Conservation (phyloP, 2,113 vertebrate genomes). For the Calyptomena viridis region DNA sequence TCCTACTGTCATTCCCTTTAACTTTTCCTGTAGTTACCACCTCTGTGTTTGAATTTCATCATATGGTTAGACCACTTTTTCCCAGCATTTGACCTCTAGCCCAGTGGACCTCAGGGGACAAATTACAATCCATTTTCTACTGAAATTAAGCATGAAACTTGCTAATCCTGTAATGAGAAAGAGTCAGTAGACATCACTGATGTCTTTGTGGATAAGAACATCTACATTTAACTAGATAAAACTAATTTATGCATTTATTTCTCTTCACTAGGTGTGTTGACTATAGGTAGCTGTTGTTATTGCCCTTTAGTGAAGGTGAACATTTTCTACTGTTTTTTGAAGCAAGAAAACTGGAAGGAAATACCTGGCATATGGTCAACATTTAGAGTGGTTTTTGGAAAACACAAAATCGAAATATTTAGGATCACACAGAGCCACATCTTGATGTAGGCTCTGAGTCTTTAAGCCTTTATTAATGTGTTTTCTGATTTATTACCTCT, state of each 20-base stretch:
- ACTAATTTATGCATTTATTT: background rate
- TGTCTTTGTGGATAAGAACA: background rate
- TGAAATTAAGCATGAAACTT: constrained; percentile 24
- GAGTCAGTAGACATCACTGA: background rate
- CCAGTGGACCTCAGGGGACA: background rate
- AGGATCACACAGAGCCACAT: background rate
- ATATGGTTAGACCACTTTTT: background rate
- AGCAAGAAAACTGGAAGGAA: background rate
- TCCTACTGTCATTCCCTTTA: background rate
- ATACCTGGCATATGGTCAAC: background rate
- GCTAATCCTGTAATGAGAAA: background rate
- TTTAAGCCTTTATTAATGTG: background rate
- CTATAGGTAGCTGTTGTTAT: background rate
- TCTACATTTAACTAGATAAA: background rate
- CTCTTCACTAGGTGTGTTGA: background rate
- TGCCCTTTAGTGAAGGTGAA: background rate
- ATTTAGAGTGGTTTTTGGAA: background rate
- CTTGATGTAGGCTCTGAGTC: background rate
- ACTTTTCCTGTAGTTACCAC: background rate
- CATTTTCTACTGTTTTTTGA: background rate
- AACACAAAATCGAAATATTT: background rate
- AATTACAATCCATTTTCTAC: background rate
- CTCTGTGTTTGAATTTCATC: constrained; percentile 13
- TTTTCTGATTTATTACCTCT: background rate
- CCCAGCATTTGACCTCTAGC: constrained; percentile 7